Percentiles rank a stretch among this genome's conserved stretches.
These are phyloP conservation scores for Ispidina picta DNA, from an alignment of 2,797 vertebrate genomes.

Conservation along the genomic window DNA sequence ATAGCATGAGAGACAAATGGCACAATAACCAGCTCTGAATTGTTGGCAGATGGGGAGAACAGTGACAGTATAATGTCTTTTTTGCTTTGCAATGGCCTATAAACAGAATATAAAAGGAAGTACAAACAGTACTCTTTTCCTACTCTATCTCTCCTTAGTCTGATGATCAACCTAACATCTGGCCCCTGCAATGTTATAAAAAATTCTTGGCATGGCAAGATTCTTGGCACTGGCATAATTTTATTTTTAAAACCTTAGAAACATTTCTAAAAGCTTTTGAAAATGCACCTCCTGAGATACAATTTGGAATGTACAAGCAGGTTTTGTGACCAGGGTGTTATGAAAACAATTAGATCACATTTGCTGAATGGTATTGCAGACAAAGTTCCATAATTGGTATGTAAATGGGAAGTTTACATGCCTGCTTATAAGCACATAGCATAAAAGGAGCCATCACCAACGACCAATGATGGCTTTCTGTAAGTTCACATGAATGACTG, in stretches of 20 bases:
- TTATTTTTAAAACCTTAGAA: not conserved
- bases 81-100: constrained; percentile 14
- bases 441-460: not conserved
- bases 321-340: not conserved
- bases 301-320: not conserved
- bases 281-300: not conserved
- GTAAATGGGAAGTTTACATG: not conserved
- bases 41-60: constrained; percentile 50
- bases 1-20: constrained; percentile 64
- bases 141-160: not conserved
- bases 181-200: not conserved
- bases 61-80: constrained; percentile 5
- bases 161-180: constrained; percentile 18
- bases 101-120: constrained; percentile 45
- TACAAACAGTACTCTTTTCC: not conserved
- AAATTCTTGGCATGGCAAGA: not conserved
- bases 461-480: not conserved
- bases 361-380: not conserved
- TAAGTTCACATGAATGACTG: not conserved
- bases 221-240: not conserved
- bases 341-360: not conserved
- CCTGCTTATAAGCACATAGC: not conserved
- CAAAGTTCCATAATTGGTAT: not conserved
- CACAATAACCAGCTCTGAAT: constrained; percentile 50
- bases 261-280: constrained; percentile 13